Conservation (phyloP, 2,797 vertebrate species). For the Holocentrus rufus region DNA sequence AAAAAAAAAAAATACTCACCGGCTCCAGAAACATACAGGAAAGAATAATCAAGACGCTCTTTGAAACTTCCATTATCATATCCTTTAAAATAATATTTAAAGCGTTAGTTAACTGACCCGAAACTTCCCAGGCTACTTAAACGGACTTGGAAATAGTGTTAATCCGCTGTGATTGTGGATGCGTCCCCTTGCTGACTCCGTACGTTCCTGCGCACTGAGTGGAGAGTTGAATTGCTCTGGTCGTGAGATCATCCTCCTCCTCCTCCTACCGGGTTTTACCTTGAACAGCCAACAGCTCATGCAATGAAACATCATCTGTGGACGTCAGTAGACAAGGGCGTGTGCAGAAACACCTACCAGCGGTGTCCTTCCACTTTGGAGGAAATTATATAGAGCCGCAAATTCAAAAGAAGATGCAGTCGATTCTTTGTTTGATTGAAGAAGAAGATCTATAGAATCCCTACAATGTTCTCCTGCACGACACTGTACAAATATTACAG, state of each 20-base stretch:
- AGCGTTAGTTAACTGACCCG: too few species aligned
- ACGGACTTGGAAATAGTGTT: background rate
- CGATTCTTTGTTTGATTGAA: conserved; percentile 1
- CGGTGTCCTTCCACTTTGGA: background rate
- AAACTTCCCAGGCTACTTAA: background rate
- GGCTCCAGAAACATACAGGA: conserved; percentile 60
- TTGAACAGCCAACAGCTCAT: conserved; percentile 55
- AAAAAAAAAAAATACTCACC: conserved; percentile 64
- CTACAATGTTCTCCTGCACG: too few species aligned
- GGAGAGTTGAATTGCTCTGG: conserved; percentile 23
- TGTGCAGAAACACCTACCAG: background rate
- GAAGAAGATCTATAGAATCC: too few species aligned
- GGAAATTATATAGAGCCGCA: background rate
- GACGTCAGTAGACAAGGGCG: conserved; percentile 45
- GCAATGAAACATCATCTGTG: conserved; percentile 41
- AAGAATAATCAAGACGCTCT: conserved; percentile 49
- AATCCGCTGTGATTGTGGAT: conserved; percentile 26
- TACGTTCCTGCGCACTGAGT: conserved; percentile 49
- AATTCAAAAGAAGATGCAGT: background rate
- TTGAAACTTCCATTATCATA: conserved; percentile 42
- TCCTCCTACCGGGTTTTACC: conserved; percentile 43
- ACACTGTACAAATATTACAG: too few species aligned
- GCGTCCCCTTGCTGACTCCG: conserved; percentile 8
- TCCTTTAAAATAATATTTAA: conserved; percentile 11
- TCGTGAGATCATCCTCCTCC: conserved; percentile 23